These are phyloP conservation scores for Spodoptera picta DNA, from an alignment of 2,888 invertebrate genomes.

Conservation along the genomic window DNA sequence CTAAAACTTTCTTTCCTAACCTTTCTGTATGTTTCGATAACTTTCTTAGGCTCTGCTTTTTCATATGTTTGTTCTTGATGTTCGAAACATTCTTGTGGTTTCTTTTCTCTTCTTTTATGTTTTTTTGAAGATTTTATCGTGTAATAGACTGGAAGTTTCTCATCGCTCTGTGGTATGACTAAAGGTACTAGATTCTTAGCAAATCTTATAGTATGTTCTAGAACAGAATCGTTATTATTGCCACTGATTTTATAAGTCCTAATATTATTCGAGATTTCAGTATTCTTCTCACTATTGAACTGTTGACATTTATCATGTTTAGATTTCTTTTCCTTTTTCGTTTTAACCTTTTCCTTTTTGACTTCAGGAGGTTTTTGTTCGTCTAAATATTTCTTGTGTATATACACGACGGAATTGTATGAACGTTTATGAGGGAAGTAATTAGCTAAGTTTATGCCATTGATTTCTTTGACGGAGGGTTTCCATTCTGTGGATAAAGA, in stretches of 20 bases:
- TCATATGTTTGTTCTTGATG: constrained; percentile 54
- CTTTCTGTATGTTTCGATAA: constrained; percentile 63
- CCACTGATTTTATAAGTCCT: constrained; percentile 44
- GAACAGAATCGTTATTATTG: constrained; percentile 63
- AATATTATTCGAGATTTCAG: constrained; percentile 45
- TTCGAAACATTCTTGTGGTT: constrained; percentile 45
- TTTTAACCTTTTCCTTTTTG: constrained; percentile 46
- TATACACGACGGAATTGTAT: constrained; percentile 74
- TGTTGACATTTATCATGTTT: constrained; percentile 68
- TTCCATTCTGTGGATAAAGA: constrained; percentile 59
- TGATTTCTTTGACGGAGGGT: constrained; percentile 57
- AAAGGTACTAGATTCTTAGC: constrained; percentile 77
- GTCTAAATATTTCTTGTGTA: constrained; percentile 75
- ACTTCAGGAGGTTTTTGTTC: constrained; percentile 36
- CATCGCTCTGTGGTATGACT: constrained; percentile 72
- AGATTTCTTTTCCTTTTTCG: constrained; percentile 45
- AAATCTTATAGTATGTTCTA: constrained; percentile 77
- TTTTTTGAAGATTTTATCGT: constrained; percentile 74
- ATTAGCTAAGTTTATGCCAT: constrained; percentile 74
- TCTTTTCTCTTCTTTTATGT: constrained; percentile 62
- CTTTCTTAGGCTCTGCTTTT: constrained; percentile 63
- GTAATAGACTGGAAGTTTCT: constrained; percentile 70
- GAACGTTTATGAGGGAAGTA: constrained; percentile 72
- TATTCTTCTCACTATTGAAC: constrained; percentile 55
- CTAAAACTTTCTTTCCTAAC: constrained; percentile 66